Evolutionary conservation across 1,140 invertebrate genomes (phyloP), one percentile per base, ranked within the genome.

Genomic region (Rhopalosiphum maidis): DNA sequence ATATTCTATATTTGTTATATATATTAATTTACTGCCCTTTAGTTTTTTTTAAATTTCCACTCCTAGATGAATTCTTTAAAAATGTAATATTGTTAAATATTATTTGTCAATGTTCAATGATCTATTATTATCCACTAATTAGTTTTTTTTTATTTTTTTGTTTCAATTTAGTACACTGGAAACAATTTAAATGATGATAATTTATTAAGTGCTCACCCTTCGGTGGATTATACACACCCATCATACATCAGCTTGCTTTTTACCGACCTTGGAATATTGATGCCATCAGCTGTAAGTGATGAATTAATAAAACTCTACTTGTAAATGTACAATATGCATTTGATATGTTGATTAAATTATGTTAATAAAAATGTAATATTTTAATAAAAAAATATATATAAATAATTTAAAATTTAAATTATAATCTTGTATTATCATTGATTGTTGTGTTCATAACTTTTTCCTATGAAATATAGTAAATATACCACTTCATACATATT

Each of bases 151-250:
- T 35, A 51, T n/a, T 95, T 99, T 7, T 97, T 98, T 1, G 99
- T 94, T 95, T 95, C 94, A 95, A 95, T 97, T 95, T 94, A 98
- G 98, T 97, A 98, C 95, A 95, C 96, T 94, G 96, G 96, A 30
- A 96, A 96, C 94, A 96, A 95, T 95, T 95, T 96, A 94, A 95
- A 95, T 23, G 96, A 95, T 93, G 82, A 93, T 54, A 96, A 98
- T 94, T 95, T 98, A 6, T 96, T 95, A 25, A 96, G 97, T 94
- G 96, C 97, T 94, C 97, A 99, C 95, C 98, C 99, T 0, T 95
- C 98, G 41, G 98, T 99, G 1, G 99, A 99, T 95, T 99, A 99
- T 95, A 99, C 99, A 2, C 98, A 98, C 6, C 99, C 99, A 1
- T 96, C 97, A 8, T 99, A 98, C 94, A 98, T 99, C 22, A 99